Base-by-base conservation (phyloP, 2,797 vertebrate species). In the Serranus cabrilla region DNA sequence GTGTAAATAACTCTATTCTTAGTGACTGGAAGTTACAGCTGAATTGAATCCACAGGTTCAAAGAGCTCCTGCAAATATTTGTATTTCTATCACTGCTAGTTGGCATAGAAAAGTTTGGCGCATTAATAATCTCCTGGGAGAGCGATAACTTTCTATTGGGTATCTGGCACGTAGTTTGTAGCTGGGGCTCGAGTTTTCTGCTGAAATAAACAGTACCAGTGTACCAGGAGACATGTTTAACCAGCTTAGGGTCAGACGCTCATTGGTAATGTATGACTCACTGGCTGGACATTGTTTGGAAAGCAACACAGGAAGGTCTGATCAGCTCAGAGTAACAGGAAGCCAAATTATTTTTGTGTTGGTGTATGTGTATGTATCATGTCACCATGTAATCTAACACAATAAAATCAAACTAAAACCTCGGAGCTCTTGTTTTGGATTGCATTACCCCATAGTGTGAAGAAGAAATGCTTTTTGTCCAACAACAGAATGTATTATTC, bases 1-100 rank as follows among this genome's bases (percentile, higher is more conserved):
- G 58, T 20, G 56, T 76, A 68, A 84, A 86, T 85, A 82, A 61
- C 43, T 81, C 66, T 80, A 76, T 87, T 83, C 66, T 84, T 61
- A 54, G 69, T 50, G 71, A 20, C 56, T 45, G 66, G 56, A 61
- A 43, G 17, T 54, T 60, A 12, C 21, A 37, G 64, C 65, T 49
- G 31, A 72, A 49, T 34, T 67, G 17, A 81, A 80, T 65, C 7
- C 42, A 72, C 50, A 65, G 42, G 66, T 81, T 81, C 54, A 76
- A 55, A 75, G 52, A 70, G 51, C 40, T 18, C n/a, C 31, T 37
- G 12, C 21, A 71, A 74, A 76, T 64, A 55, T 70, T 42, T 50
- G 55, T 45, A 39, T 80, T 75, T 72, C 50, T 50, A 34, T 60
- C 54, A n/a, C 46, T 62, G 40, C 11, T 62, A 31, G 58, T 52